A percentile compares a stretch with the other conserved stretches of the same genome.
Evolutionary conservation across 2,113 vertebrate species (phyloP).

Genomic region (Micromys minutus): DNA sequence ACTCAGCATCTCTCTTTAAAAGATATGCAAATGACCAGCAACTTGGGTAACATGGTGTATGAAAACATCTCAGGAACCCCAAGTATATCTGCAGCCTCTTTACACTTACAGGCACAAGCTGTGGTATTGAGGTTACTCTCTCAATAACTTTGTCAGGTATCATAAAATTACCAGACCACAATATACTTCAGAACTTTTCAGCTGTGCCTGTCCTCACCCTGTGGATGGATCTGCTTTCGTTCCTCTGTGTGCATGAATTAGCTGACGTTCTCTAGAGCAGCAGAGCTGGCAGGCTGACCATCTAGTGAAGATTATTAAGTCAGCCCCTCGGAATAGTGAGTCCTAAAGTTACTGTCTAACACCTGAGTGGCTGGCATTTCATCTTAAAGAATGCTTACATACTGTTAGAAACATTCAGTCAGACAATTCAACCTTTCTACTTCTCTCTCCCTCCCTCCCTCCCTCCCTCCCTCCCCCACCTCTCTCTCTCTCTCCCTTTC

Average conservation of each 20-base stretch:
- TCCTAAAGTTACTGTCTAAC: neutral
- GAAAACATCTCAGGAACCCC: neutral
- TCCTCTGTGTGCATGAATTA: neutral
- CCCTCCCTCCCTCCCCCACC: too few species aligned
- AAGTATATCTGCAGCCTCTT: neutral
- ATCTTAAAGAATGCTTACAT: slow-evolving; percentile 15
- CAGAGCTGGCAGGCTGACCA: neutral
- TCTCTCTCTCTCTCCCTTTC: too few species aligned
- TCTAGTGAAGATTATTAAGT: neutral
- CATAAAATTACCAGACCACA: neutral
- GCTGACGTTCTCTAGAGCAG: neutral
- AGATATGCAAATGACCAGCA: neutral
- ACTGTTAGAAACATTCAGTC: neutral
- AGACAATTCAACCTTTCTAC: neutral
- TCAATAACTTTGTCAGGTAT: neutral
- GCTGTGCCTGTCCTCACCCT: neutral
- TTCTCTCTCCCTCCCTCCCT: neutral
- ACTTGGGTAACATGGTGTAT: neutral
- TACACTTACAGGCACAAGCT: neutral
- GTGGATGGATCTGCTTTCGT: neutral
- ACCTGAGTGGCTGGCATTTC: neutral
- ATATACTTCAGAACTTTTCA: neutral
- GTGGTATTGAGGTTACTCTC: neutral
- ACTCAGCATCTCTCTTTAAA: neutral
- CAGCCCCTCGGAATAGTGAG: neutral